Evolutionary conservation across 1,140 invertebrate species (phyloP).

Genomic region (Drosophila murphyi): DNA sequence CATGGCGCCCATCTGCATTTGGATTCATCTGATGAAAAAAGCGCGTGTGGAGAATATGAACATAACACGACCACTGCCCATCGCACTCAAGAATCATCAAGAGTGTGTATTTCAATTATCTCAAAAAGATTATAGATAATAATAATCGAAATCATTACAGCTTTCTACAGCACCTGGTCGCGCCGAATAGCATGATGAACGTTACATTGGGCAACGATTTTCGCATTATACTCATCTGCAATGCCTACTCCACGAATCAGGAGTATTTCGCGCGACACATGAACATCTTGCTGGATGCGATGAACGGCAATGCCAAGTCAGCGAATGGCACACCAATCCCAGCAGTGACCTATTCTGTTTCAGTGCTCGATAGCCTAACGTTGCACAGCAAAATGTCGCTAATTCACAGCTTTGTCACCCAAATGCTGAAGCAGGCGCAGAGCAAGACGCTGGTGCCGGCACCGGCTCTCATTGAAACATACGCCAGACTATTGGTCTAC

Average conservation of each 20-base stretch:
- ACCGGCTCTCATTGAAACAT: conserved; percentile 97
- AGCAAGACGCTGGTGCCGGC: conserved; percentile 92
- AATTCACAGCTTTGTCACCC: conserved; percentile 89
- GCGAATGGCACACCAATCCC: conserved; percentile 84
- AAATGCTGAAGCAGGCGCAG: conserved; percentile 85
- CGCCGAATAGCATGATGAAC: conserved; percentile 88
- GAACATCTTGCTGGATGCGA: conserved; percentile 94
- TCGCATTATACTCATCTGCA: conserved; percentile 95
- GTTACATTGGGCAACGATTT: conserved; percentile 92
- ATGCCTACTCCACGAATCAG: conserved; percentile 96
- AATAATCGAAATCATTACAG: conserved; percentile 80
- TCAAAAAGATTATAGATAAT: background rate
- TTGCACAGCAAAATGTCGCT: conserved; percentile 99
- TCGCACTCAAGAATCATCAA: conserved; percentile 92
- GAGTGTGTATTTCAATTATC: conserved; percentile 86
- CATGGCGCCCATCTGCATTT: conserved; percentile 97
- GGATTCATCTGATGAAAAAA: conserved; percentile 98
- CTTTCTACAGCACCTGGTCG: conserved; percentile 93
- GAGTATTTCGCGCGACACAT: conserved; percentile 94
- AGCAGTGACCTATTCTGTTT: conserved; percentile 95
- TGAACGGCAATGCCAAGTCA: conserved; percentile 91
- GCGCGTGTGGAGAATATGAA: conserved; percentile 93
- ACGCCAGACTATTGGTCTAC: conserved; percentile 96
- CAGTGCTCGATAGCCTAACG: conserved; percentile 96
- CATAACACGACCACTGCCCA: conserved; percentile 91